Evolutionary conservation across 2,113 vertebrate species (phyloP).

Genomic region (Sula dactylatra): DNA sequence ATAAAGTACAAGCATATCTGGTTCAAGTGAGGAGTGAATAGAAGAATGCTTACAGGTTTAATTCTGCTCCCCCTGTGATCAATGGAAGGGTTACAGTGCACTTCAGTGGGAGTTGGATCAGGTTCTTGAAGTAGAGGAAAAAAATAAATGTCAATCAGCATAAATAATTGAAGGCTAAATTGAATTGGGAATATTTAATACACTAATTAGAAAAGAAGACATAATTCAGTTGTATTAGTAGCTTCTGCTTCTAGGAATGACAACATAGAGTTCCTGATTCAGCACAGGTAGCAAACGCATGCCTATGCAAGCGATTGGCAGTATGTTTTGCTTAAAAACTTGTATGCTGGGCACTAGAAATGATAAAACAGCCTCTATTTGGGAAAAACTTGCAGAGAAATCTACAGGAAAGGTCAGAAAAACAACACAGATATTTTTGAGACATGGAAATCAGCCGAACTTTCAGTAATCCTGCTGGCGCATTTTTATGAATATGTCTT

Average conservation of each 20-base stretch:
- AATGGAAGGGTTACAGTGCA: not conserved
- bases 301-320: fast-evolving
- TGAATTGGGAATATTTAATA: not conserved
- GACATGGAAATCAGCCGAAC: fast-evolving
- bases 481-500: fast-evolving
- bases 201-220: not conserved
- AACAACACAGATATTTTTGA: fast-evolving
- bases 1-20: not conserved
- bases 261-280: not conserved
- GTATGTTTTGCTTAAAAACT: not conserved
- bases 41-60: not conserved
- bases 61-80: not conserved
- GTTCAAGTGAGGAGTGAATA: not conserved
- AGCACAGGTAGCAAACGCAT: fast-evolving
- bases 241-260: not conserved
- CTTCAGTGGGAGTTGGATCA: not conserved
- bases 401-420: not conserved
- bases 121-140: not conserved
- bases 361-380: fast-evolving
- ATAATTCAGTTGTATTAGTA: not conserved
- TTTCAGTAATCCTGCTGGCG: not conserved
- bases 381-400: not conserved
- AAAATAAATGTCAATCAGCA: not conserved
- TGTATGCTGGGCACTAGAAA: fast-evolving
- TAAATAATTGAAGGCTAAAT: not conserved